A percentile compares a stretch with the other conserved stretches of the same genome.
phyloP scores from a whole-genome alignment of 2,888 invertebrate genomes.

The Agrenia bidenticulata region DNA sequence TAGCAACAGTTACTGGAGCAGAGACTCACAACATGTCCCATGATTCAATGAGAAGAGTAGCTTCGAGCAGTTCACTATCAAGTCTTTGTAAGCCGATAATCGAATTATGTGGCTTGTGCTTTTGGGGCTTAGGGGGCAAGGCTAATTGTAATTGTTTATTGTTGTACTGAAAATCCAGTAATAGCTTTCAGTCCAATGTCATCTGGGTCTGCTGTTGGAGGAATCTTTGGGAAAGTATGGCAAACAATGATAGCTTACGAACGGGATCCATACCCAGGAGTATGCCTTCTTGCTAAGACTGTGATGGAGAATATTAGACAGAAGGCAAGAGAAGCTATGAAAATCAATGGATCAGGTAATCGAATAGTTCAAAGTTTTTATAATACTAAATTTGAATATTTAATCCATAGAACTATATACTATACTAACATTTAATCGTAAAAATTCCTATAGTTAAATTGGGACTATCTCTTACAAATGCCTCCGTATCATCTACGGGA shows the following conservation, averaged over 20 bases:
- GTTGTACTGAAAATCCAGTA: slow-evolving; percentile 58
- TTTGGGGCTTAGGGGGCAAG: too few relatives aligned
- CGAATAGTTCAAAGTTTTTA: too few relatives aligned
- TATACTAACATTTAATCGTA: too few relatives aligned
- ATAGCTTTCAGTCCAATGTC: slow-evolving; percentile 56
- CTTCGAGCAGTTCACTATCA: slow-evolving; percentile 70
- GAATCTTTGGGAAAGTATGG: slow-evolving; percentile 90
- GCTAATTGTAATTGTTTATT: slow-evolving; percentile 57
- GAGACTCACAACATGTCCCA: slow-evolving; percentile 44
- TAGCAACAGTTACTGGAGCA: slow-evolving; percentile 54
- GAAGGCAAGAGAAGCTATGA: slow-evolving; percentile 34
- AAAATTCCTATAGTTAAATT: slow-evolving; percentile 14
- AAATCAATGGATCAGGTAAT: slow-evolving; percentile 15
- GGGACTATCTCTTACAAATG: slow-evolving; percentile 10
- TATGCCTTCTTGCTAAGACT: slow-evolving; percentile 73
- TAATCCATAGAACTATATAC: too few relatives aligned
- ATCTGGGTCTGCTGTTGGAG: slow-evolving; percentile 61
- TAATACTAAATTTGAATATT: neutral
- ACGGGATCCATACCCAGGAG: slow-evolving; percentile 83
- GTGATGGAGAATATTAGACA: slow-evolving; percentile 71
- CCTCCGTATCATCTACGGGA: neutral
- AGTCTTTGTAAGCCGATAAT: slow-evolving; percentile 59
- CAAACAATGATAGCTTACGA: slow-evolving; percentile 73
- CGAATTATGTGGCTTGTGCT: too few relatives aligned
- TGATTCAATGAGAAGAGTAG: slow-evolving; percentile 63